Evolutionary conservation across 2,113 vertebrate genomes (phyloP).

Genomic region (Pangasianodon gigas): DNA sequence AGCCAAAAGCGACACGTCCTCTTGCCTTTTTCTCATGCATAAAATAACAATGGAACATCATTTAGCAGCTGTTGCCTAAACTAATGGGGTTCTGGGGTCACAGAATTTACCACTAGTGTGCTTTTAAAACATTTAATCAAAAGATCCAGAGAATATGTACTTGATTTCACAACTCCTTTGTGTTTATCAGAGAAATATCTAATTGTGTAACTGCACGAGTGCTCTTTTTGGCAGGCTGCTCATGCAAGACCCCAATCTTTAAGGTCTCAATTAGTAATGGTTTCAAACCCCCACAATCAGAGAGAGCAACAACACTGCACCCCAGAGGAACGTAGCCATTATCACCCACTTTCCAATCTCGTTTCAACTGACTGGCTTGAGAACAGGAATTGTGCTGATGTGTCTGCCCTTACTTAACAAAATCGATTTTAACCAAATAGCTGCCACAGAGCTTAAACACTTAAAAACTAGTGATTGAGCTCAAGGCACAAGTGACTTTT

Average conservation of each 20-base stretch:
- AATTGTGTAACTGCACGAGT: not conserved
- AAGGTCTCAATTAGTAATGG: constrained; percentile 64
- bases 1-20: constrained; percentile 31
- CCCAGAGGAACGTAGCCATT: constrained; percentile 62
- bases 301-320: constrained; percentile 46
- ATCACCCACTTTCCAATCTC: constrained; percentile 58
- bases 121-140: constrained; percentile 35
- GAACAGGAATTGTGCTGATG: constrained; percentile 39
- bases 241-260: constrained; percentile 42
- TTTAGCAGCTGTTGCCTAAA: constrained; percentile 41
- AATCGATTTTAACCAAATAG: constrained; percentile 50
- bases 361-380: constrained; percentile 50
- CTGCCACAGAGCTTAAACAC: constrained; percentile 23
- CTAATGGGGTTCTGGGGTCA: constrained; percentile 34
- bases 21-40: constrained; percentile 42
- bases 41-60: constrained; percentile 45
- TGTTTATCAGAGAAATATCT: constrained; percentile 39
- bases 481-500: constrained; percentile 33
- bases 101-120: constrained; percentile 25
- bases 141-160: constrained; percentile 15
- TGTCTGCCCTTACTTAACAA: constrained; percentile 41
- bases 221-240: constrained; percentile 13
- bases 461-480: constrained; percentile 37
- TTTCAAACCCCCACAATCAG: constrained; percentile 53
- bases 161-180: not conserved